Percentiles rank a stretch among this genome's conserved stretches.
These are phyloP conservation scores for Onychostruthus taczanowskii DNA, from an alignment of 2,113 vertebrate species.

Conservation along the genomic window DNA sequence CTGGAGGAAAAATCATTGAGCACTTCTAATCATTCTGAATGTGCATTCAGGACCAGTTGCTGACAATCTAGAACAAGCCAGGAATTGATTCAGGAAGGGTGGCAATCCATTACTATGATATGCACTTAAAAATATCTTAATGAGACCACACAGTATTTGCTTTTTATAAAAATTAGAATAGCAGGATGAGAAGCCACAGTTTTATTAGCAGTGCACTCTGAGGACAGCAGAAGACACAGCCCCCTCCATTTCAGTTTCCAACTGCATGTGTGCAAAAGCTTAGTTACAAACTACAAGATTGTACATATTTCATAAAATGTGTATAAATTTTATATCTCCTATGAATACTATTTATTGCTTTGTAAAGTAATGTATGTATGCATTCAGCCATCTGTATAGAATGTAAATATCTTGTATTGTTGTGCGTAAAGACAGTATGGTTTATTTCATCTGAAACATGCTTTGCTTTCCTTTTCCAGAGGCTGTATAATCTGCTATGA, in stretches of 20 bases:
- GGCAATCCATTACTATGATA: background rate
- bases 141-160: background rate
- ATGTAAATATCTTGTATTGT: conserved; percentile 24
- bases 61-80: background rate
- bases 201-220: background rate
- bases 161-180: background rate
- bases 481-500: conserved; percentile 39
- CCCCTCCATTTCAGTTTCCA: background rate
- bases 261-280: background rate
- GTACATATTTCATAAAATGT: background rate
- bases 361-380: conserved; percentile 46
- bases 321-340: conserved; percentile 22
- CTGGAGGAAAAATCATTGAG: background rate
- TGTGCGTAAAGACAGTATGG: conserved; percentile 13
- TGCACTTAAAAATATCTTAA: background rate
- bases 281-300: background rate
- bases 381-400: background rate
- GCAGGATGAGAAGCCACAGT: background rate
- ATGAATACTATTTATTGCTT: conserved; percentile 53
- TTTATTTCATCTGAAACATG: conserved; percentile 54
- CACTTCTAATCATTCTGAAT: background rate
- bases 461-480: conserved; percentile 45
- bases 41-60: background rate
- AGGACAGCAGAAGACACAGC: background rate
- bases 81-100: background rate